Conservation (phyloP, 2,797 vertebrate genomes). For the Pteropus rufus region DNA sequence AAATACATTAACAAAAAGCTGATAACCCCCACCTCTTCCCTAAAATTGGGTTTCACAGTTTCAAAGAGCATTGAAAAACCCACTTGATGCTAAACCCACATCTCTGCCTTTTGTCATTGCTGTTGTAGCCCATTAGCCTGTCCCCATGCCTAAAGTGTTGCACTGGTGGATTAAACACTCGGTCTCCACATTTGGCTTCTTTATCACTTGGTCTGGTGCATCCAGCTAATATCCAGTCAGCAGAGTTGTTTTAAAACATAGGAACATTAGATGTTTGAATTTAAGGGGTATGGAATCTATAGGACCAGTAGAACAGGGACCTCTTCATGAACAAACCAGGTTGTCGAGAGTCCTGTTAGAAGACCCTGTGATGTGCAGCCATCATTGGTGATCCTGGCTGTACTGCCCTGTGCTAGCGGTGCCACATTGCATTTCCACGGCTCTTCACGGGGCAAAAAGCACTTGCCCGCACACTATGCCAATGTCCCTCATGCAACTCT, state of each 20-base stretch:
- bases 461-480: not conserved
- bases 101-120: not conserved
- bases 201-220: not conserved
- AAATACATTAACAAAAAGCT: not conserved
- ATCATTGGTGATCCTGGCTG: accelerated
- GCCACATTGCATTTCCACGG: not conserved
- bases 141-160: not conserved
- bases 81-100: not conserved
- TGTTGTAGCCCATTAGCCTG: not conserved
- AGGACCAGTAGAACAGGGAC: not conserved
- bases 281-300: not conserved
- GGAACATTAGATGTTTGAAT: not conserved
- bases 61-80: not conserved
- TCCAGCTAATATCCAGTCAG: not conserved
- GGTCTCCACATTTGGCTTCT: not conserved
- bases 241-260: not conserved
- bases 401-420: not conserved
- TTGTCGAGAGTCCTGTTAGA: not conserved
- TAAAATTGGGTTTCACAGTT: not conserved
- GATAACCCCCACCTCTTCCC: not conserved
- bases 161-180: not conserved
- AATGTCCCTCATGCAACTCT: not conserved
- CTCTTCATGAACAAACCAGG: not conserved
- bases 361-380: not conserved
- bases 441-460: not conserved